Conservation (phyloP, 2,113 vertebrate species). For the Elaphurus davidianus region DNA sequence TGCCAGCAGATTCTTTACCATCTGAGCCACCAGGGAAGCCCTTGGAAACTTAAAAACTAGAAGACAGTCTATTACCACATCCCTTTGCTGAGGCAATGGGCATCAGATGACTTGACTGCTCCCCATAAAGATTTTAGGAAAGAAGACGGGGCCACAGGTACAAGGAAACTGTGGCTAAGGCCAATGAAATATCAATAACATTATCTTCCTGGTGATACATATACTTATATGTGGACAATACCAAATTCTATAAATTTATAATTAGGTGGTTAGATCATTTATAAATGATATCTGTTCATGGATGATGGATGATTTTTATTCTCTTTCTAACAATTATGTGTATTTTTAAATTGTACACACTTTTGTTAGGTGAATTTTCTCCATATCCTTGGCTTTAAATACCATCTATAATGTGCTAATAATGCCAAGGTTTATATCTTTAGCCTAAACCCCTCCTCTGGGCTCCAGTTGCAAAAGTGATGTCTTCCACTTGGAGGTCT, state of each 20-base stretch:
- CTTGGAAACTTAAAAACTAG: neutral
- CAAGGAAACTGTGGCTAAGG: neutral
- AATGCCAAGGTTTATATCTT: neutral
- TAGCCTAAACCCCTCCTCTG: neutral
- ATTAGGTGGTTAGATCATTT: neutral
- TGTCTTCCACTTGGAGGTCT: neutral
- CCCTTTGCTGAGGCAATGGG: neutral
- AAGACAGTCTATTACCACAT: no score
- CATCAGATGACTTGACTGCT: accelerated
- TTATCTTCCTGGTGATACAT: neutral
- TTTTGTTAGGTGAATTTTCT: neutral
- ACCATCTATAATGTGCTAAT: no score
- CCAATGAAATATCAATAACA: neutral
- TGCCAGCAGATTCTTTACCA: neutral
- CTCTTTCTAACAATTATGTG: neutral
- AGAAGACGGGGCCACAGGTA: neutral
- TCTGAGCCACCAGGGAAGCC: neutral
- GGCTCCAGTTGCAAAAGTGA: neutral
- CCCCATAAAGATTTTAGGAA: neutral
- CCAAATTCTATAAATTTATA: neutral
- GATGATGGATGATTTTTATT: neutral
- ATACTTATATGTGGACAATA: neutral
- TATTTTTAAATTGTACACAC: neutral
- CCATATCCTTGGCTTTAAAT: neutral
- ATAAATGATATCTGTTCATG: neutral